Base-by-base conservation (phyloP, 2,113 vertebrate species). In the Henicopernis longicauda region DNA sequence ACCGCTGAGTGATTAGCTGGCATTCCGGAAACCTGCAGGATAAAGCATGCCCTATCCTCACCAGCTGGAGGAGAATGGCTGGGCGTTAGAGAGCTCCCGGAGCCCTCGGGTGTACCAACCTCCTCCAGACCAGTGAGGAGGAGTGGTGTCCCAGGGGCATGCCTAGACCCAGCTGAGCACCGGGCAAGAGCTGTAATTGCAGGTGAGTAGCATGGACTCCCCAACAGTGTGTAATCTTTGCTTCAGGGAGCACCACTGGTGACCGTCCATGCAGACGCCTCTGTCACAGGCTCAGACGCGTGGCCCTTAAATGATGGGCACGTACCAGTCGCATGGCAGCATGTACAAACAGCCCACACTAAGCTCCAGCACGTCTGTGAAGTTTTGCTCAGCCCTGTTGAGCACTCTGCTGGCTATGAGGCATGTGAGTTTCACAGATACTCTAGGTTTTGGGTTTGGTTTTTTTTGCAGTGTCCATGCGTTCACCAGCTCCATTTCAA, bases 51-150 rank as follows among this genome's bases (percentile, higher is more conserved):
- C 13, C 36, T 57, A 4, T 52, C 23, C n/a, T 69, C 31, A 19
- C 23, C 13, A 40, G 27, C 26, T 45, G 25, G 21, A 1, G 3
- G 36, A 70, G 12, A 10, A 7, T 4, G 13, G 11, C 25, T 58
- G 26, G 16, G 34, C 3, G 3, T 18, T 29, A n/a, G n/a, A 32
- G 21, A 59, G 15, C 19, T 78, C 25, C 13, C 0, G 1, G n/a
- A 50, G 29, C 10, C 13, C 0, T 4, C 19, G 44, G 69, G 13
- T 3, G 2, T 18, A 22, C 3, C 10, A 66, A 5, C 2, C 16
- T 78, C 25, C 54, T 67, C 27, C 45, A 59, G 72, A 29, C 3
- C 16, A 50, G 26, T 21, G 31, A 72, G 67, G 36, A 69, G 31
- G 7, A 71, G 5, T 7, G 14, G 16, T 44, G 23, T 12, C 44